Evolutionary conservation across 53 echinoderm and acorn worm species (phyloP).

Genomic region (Zoroaster sp.): DNA sequence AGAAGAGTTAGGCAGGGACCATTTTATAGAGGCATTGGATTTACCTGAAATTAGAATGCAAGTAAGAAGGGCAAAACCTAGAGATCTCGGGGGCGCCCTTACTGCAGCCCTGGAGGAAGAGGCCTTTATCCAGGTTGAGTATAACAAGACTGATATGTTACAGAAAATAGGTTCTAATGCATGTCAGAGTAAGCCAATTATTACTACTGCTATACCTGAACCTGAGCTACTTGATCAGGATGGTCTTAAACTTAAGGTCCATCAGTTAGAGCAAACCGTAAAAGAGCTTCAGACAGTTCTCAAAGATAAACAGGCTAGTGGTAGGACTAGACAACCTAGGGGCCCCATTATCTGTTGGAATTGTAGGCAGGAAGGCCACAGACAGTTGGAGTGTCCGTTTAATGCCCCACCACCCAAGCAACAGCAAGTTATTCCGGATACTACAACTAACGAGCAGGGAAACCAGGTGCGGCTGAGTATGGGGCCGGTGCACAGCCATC

Average conservation of each 20-base stretch:
- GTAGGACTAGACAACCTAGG: neutral
- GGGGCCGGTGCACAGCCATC: constrained; percentile 39
- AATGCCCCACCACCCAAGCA: too few species aligned
- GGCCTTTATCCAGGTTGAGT: too few species aligned
- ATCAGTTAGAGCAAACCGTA: neutral
- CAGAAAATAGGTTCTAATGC: too few species aligned
- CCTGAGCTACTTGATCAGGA: neutral
- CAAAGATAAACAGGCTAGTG: neutral
- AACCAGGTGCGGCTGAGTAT: constrained; percentile 21
- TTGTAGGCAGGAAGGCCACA: constrained; percentile 15
- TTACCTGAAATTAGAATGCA: too few species aligned
- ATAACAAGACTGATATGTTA: too few species aligned
- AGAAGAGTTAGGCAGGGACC: too few species aligned
- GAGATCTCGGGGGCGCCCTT: too few species aligned
- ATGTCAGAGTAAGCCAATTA: neutral
- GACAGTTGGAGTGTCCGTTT: constrained; percentile 12
- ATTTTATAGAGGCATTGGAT: too few species aligned
- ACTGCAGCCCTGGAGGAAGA: too few species aligned
- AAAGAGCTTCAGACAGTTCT: neutral
- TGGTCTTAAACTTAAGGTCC: neutral
- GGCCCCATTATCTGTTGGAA: constrained; percentile 6
- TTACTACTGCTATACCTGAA: neutral
- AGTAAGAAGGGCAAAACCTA: too few species aligned
- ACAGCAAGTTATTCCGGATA: too few species aligned
- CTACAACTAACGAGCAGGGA: neutral